These are phyloP conservation scores for Hypsopygia costalis DNA, from an alignment of 2,888 invertebrate genomes.

Conservation along the genomic window DNA sequence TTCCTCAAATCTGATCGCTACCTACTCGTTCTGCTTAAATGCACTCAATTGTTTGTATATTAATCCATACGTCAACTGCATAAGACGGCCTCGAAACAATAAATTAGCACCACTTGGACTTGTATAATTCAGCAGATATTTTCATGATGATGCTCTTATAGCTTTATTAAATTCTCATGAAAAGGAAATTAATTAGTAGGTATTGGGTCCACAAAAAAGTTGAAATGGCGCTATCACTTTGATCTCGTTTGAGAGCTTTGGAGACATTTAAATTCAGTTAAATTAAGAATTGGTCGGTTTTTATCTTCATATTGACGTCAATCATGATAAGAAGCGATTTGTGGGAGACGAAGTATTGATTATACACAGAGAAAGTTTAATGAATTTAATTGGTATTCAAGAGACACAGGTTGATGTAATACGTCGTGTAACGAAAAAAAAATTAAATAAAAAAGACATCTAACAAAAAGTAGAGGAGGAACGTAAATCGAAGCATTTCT, in stretches of 20 bases:
- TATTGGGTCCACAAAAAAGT: constrained; percentile 45
- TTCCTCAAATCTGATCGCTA: constrained; percentile 54
- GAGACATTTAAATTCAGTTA: constrained; percentile 11
- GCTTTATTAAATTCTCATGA: constrained; percentile 52
- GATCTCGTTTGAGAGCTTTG: constrained; percentile 28
- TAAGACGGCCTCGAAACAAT: constrained; percentile 16
- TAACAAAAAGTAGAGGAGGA: constrained; percentile 55
- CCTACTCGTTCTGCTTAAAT: constrained; percentile 34
- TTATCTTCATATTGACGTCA: constrained; percentile 32
- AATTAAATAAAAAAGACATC: constrained; percentile 51
- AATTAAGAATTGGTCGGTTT: too few species aligned
- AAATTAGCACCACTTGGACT: too few species aligned
- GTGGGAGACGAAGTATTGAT: constrained; percentile 4
- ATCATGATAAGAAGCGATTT: constrained; percentile 44
- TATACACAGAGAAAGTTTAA: too few species aligned
- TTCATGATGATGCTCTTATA: constrained; percentile 45
- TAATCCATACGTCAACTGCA: constrained; percentile 29
- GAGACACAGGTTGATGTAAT: constrained; percentile 36
- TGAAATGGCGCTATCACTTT: constrained; percentile 52
- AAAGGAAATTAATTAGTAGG: constrained; percentile 53
- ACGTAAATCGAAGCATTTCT: constrained; percentile 71
- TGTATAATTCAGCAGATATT: constrained; percentile 8
- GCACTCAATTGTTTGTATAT: constrained; percentile 39
- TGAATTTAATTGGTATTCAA: too few species aligned
- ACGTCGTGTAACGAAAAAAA: constrained; percentile 37